A percentile compares a stretch with the other conserved stretches of the same genome.
Conservation (phyloP, 2,888 invertebrate species). For the Trachelus tabidus region DNA sequence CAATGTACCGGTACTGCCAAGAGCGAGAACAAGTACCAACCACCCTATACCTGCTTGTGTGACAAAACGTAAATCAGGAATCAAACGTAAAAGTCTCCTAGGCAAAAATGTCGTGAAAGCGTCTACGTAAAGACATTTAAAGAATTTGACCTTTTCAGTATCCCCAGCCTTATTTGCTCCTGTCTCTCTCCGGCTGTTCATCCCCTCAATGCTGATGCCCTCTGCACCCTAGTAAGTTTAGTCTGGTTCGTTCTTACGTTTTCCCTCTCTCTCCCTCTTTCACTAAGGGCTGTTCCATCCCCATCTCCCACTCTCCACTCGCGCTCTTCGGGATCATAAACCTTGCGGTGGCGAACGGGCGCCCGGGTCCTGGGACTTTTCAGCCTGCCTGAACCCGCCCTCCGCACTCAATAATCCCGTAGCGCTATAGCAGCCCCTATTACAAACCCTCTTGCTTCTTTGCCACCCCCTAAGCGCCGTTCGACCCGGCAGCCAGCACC, state of each 20-base stretch:
- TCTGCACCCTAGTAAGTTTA: conserved; percentile 23
- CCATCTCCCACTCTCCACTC: conserved; percentile 11
- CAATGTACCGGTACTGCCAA: no score
- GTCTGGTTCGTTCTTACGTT: conserved; percentile 21
- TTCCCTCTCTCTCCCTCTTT: conserved; percentile 1
- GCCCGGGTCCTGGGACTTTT: conserved; percentile 60
- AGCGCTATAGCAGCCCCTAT: conserved; percentile 51
- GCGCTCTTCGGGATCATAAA: conserved; percentile 51
- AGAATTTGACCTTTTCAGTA: neutral
- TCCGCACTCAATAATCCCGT: conserved; percentile 58
- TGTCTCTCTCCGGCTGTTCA: neutral
- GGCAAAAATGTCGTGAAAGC: neutral
- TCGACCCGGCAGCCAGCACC: conserved; percentile 1
- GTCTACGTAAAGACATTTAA: neutral
- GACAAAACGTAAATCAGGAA: neutral
- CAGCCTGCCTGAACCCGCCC: conserved; percentile 46
- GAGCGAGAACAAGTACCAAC: neutral
- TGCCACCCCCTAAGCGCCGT: neutral
- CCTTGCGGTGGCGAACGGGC: conserved; percentile 53
- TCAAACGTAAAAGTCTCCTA: neutral
- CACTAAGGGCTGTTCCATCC: neutral
- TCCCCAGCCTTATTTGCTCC: neutral
- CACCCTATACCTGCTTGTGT: neutral
- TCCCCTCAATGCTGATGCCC: neutral
- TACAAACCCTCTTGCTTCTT: conserved; percentile 36